phyloP scores from a whole-genome alignment of 2,888 invertebrate species.

The Tridacna gigas region DNA sequence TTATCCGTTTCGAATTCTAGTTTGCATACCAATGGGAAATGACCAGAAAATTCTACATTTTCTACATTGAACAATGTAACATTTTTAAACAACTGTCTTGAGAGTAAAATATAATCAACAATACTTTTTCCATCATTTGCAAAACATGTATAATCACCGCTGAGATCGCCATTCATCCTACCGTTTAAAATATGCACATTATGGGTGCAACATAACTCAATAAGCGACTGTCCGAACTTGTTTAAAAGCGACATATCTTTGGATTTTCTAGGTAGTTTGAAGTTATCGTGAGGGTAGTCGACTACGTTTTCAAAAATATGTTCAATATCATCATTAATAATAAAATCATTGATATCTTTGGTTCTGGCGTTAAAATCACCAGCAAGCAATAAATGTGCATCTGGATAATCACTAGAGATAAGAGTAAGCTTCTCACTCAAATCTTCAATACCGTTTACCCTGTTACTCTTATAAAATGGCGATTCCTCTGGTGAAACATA shows the following conservation, averaged over 20 bases:
- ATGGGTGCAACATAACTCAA: constrained; percentile 11
- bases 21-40: constrained; percentile 20
- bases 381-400: constrained; percentile 15
- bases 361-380: constrained; percentile 18
- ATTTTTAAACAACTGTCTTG: background rate
- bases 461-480: background rate
- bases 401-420: constrained; percentile 1
- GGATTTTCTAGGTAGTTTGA: background rate
- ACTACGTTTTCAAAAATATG: constrained; percentile 5
- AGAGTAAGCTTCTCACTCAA: constrained; percentile 2
- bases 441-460: background rate
- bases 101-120: constrained; percentile 15
- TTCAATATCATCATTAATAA: constrained; percentile 10
- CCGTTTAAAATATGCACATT: constrained; percentile 23
- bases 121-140: constrained; percentile 17
- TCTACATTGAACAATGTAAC: background rate
- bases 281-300: constrained; percentile 15
- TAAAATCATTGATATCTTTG: constrained; percentile 8
- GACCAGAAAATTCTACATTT: constrained; percentile 7
- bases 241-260: constrained; percentile 12
- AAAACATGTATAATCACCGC: constrained; percentile 15
- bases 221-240: constrained; percentile 7
- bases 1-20: background rate
- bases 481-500: constrained; percentile 14
- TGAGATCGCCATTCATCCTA: constrained; percentile 1